Percentiles rank a stretch among this genome's conserved stretches.
Evolutionary conservation across 2,113 vertebrate species (phyloP).

Genomic region (Leptocoma aspasia): DNA sequence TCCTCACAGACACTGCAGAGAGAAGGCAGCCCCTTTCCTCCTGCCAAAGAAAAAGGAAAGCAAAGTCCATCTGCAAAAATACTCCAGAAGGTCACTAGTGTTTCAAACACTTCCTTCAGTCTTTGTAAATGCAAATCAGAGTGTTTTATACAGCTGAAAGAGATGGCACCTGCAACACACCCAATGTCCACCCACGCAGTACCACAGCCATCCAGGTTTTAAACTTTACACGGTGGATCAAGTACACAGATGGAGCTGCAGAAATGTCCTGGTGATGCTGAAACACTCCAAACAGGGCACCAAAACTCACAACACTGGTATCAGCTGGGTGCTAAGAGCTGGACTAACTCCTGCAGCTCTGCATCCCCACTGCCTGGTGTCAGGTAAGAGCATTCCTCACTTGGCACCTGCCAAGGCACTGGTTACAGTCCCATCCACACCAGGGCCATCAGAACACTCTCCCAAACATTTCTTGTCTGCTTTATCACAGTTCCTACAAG

Average conservation of each 20-base stretch:
- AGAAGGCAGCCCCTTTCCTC: not conserved
- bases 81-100: not conserved
- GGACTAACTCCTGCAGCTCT: not conserved
- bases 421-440: not conserved
- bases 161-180: not conserved
- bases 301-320: not conserved
- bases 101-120: not conserved
- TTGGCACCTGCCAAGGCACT: not conserved
- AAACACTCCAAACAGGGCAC: not conserved
- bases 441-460: not conserved
- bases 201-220: not conserved
- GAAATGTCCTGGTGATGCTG: not conserved
- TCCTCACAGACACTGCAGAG: not conserved
- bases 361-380: not conserved
- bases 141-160: not conserved
- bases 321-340: not conserved
- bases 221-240: fast-evolving
- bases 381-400: not conserved
- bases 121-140: not conserved
- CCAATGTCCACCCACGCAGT: fast-evolving
- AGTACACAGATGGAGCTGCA: not conserved
- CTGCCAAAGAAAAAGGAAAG: not conserved
- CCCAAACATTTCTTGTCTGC: not conserved
- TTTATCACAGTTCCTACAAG: not conserved
- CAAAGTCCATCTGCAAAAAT: not conserved